phyloP scores from a whole-genome alignment of 2,113 vertebrate genomes.

The Otus sunia region DNA sequence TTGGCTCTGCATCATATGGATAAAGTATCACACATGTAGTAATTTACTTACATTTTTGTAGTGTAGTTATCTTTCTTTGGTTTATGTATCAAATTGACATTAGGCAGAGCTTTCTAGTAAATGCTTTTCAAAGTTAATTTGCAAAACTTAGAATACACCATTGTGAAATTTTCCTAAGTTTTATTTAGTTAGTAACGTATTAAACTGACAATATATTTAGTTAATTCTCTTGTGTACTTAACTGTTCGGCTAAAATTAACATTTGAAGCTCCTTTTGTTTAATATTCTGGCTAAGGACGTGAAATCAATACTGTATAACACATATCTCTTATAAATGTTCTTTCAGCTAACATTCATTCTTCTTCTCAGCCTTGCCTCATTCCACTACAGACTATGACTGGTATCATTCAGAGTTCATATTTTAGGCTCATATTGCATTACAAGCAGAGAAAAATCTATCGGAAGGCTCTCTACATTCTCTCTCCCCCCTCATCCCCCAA shows the following conservation, averaged over 20 bases:
- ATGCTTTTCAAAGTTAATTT: neutral
- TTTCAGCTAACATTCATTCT: constrained; percentile 1
- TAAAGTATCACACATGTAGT: neutral
- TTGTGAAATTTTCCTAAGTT: neutral
- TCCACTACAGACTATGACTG: constrained; percentile 11
- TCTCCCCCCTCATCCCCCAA: neutral
- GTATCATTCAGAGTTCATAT: neutral
- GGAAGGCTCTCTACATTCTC: neutral
- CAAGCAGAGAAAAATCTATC: neutral
- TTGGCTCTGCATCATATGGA: neutral
- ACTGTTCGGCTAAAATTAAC: constrained; percentile 9
- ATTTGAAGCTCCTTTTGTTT: neutral
- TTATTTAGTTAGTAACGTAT: neutral
- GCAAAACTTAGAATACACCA: neutral
- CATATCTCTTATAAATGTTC: neutral
- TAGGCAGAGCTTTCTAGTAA: neutral
- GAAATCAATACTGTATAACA: constrained; percentile 19
- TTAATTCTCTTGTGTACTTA: neutral
- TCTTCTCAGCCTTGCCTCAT: constrained; percentile 18
- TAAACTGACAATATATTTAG: neutral
- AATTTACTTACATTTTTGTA: neutral
- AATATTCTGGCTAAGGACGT: neutral
- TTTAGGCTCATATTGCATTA: constrained; percentile 29
- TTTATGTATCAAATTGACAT: neutral
- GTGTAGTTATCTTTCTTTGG: neutral